A percentile compares a stretch with the other conserved stretches of the same genome.
Evolutionary conservation across 2,113 vertebrate genomes (phyloP).

Genomic region (Rousettus leschenaultii): DNA sequence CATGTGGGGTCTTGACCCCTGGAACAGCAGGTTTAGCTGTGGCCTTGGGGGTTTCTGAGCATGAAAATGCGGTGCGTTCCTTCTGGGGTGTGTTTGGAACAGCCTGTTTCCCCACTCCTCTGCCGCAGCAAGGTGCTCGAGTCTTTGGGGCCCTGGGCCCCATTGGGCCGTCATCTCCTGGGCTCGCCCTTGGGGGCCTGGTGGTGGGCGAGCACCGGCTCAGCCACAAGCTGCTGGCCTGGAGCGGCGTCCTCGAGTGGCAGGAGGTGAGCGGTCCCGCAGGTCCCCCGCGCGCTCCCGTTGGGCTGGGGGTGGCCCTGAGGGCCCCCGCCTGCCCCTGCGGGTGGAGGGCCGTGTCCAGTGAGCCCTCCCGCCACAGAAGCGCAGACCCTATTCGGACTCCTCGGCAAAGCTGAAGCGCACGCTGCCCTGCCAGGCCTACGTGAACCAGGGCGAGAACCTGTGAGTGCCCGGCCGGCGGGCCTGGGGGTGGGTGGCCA

Average conservation of each 20-base stretch:
- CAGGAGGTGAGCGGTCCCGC: constrained; percentile 85
- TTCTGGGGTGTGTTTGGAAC: not conserved
- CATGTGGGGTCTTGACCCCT: not conserved
- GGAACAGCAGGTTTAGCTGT: not conserved
- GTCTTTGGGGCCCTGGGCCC: constrained; percentile 73
- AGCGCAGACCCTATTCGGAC: constrained; percentile 90
- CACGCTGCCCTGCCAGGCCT: constrained; percentile 92
- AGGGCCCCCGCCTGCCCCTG: fast-evolving
- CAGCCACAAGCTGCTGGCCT: constrained; percentile 92
- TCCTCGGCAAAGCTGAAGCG: constrained; percentile 90
- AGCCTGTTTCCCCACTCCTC: not conserved
- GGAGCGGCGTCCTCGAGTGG: constrained; percentile 94
- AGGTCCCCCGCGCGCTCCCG: fast-evolving
- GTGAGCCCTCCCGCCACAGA: constrained; percentile 75
- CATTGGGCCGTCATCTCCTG: constrained; percentile 79
- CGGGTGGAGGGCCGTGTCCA: not conserved
- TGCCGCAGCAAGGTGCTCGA: constrained; percentile 55
- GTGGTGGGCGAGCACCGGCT: constrained; percentile 78
- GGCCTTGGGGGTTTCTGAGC: not conserved
- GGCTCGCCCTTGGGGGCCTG: constrained; percentile 81
- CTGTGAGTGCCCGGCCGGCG: constrained; percentile 85
- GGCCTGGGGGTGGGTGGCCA: constrained; percentile 41
- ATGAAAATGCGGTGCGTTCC: not conserved
- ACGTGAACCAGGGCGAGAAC: constrained; percentile 93
- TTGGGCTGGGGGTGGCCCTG: too few relatives aligned